A percentile compares a stretch with the other conserved stretches of the same genome.
Evolutionary conservation across 1,140 invertebrate species (phyloP).

Genomic region (Rhyacophila brunnea): DNA sequence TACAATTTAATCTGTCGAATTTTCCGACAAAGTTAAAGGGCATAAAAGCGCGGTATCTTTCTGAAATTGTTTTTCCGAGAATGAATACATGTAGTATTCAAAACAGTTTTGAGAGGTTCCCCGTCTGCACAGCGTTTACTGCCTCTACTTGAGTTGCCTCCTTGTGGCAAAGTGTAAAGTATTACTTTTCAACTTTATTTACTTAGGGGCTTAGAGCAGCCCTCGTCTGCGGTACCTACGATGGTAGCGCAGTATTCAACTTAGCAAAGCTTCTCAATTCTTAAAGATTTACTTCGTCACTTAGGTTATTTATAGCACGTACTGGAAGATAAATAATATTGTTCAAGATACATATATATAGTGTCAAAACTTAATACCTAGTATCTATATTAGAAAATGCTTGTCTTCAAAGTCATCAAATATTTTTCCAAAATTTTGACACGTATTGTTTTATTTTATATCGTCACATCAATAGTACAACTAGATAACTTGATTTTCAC

Average conservation of each 20-base stretch:
- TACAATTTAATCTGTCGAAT: too few relatives aligned
- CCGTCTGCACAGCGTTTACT: slow-evolving; percentile 11
- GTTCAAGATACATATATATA: too few relatives aligned
- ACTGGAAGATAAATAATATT: too few relatives aligned
- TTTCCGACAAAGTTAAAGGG: background rate
- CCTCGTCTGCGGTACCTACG: slow-evolving; percentile 24
- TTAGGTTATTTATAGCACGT: too few relatives aligned
- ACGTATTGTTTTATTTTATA: too few relatives aligned
- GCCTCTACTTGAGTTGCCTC: slow-evolving; percentile 11
- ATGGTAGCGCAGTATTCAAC: background rate
- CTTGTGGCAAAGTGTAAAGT: slow-evolving; percentile 32
- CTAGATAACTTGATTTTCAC: too few relatives aligned
- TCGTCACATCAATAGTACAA: too few relatives aligned
- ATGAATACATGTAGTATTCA: slow-evolving; percentile 29
- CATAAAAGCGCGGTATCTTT: slow-evolving; percentile 10
- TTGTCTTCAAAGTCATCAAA: too few relatives aligned
- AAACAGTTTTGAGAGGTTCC: slow-evolving; percentile 33
- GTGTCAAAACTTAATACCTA: too few relatives aligned
- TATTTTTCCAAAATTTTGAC: too few relatives aligned
- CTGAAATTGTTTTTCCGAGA: slow-evolving; percentile 6
- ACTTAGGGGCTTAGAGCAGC: slow-evolving; percentile 33
- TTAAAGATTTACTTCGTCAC: background rate
- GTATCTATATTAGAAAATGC: too few relatives aligned
- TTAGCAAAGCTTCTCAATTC: background rate
- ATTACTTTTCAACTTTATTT: slow-evolving; percentile 37